Base-by-base conservation (phyloP, 2,797 vertebrate species). In the Helarctos malayanus region DNA sequence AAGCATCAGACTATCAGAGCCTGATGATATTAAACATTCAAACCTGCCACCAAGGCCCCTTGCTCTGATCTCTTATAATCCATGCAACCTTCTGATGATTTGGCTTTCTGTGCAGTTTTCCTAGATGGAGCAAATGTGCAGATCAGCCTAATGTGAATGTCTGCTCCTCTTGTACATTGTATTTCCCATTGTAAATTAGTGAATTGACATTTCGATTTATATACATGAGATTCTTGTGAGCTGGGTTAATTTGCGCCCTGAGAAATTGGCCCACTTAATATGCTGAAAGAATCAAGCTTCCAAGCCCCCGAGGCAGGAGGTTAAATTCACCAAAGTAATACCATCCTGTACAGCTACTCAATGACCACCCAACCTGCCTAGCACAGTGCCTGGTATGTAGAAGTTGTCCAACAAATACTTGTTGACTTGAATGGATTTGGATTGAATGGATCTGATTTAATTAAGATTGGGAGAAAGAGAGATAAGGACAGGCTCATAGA, bases 181-280 rank as follows among this genome's bases (percentile, higher is more conserved):
- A 87, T 69, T 88, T 93, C 88, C 45, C 75, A 29, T 56, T 93
- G 63, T 93, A 97, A 93, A 95, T 95, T 89, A 94, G 80, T 75
- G 83, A 95, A 92, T 11, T 96, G 96, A 97, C 91, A 94, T 97
- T 97, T 97, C 96, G 84, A 98, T 94, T 97, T 97, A 98, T 92
- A 92, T 76, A 94, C 84, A 94, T 19, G 57, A 94, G 61, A 95
- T 92, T 95, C 94, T 96, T 68, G 61, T 87, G 87, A 97, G 91
- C 88, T 84, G 85, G 65, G 71, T 92, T 96, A 92, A 95, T 95
- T 89, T 80, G 65, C 52, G 69, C 76, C 65, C 57, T 92, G 91
- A 96, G 81, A 92, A 94, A 97, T 25, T 78, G 63, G 75, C 49
- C 80, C 80, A 87, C 57, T 94, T 94, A 83, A 90, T 81, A 88